Percentiles rank a stretch among this genome's conserved stretches.
Evolutionary conservation across 2,888 invertebrate genomes (phyloP).

Genomic region (Steinernema hermaphroditum): DNA sequence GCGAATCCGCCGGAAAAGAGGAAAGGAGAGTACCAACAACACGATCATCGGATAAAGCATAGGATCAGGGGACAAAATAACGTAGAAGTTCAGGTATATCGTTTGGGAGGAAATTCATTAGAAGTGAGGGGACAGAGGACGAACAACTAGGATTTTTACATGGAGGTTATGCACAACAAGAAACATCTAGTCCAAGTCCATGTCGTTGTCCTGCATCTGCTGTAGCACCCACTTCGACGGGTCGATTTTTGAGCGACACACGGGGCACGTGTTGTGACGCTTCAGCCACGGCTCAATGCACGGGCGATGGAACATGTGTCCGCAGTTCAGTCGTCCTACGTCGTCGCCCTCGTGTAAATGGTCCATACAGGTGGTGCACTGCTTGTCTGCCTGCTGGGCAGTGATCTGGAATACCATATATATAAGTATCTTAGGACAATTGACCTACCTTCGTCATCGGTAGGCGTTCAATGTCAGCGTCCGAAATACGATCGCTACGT

Average conservation of each 20-base stretch:
- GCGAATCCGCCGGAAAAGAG: no score
- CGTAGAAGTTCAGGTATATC: neutral
- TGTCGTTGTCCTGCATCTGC: slow-evolving; percentile 3
- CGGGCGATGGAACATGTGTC: slow-evolving; percentile 80
- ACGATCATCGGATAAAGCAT: neutral
- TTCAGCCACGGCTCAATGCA: slow-evolving; percentile 35
- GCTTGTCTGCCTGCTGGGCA: slow-evolving; percentile 62
- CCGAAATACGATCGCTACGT: neutral
- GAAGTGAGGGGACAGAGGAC: neutral
- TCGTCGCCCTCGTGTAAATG: slow-evolving; percentile 78
- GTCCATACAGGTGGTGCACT: slow-evolving; percentile 97
- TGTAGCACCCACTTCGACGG: neutral
- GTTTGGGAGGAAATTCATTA: neutral
- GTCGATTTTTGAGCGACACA: neutral
- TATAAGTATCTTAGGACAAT: no score
- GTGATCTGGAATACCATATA: neutral
- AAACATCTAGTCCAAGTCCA: neutral
- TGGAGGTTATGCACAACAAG: neutral
- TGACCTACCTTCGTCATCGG: slow-evolving; percentile 64
- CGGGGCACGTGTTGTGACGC: neutral
- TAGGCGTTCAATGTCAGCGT: slow-evolving; percentile 33
- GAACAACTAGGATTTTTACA: neutral
- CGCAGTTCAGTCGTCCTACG: slow-evolving; percentile 81
- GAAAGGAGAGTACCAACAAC: no score
- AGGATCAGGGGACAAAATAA: neutral